These are phyloP conservation scores for Nebria brevicollis DNA, from an alignment of 2,888 invertebrate species.

Conservation along the genomic window DNA sequence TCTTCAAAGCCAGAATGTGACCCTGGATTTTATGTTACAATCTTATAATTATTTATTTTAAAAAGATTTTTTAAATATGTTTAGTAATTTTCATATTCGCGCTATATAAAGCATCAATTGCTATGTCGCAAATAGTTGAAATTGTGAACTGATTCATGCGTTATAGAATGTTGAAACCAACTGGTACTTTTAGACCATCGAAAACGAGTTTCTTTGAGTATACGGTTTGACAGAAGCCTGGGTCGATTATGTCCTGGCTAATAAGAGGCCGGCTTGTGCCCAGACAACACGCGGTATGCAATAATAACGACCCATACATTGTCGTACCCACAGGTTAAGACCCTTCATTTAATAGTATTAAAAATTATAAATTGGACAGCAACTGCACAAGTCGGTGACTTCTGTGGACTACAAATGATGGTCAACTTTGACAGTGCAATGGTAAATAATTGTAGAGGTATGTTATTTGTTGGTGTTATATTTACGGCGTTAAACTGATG, in stretches of 20 bases:
- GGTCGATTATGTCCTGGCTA: background rate
- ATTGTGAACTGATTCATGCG: background rate
- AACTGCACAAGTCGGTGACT: background rate
- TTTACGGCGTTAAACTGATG: no score
- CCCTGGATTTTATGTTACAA: background rate
- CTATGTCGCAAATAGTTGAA: background rate
- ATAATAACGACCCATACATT: background rate
- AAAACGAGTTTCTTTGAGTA: background rate
- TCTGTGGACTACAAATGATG: background rate
- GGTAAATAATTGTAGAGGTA: background rate
- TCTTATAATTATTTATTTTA: background rate
- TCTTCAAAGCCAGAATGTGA: no score
- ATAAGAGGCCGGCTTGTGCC: background rate
- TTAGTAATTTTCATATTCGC: background rate
- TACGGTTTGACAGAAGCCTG: background rate
- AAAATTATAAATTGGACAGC: constrained; percentile 1
- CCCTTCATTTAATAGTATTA: constrained; percentile 1
- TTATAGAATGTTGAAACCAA: background rate
- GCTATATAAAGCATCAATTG: background rate
- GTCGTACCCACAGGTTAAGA: background rate
- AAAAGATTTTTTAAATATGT: background rate
- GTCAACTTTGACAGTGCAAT: background rate
- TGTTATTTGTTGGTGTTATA: background rate
- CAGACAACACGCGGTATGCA: background rate
- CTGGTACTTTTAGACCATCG: background rate